Percentiles rank a stretch among this genome's conserved stretches.
Evolutionary conservation across 2,888 invertebrate genomes (phyloP).

Genomic region (Volucella inanis): DNA sequence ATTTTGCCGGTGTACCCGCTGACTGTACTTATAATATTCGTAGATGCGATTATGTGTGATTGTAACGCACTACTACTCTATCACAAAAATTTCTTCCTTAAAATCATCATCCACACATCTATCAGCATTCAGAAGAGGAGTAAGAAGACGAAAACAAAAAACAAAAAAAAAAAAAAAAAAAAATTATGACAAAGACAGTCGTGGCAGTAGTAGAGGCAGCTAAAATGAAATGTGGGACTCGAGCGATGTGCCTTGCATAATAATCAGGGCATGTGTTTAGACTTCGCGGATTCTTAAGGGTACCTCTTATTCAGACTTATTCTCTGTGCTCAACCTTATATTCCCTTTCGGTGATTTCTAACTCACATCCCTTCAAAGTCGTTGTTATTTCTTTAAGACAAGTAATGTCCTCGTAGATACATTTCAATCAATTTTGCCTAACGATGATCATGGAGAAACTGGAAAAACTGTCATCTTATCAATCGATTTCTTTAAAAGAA

Average conservation of each 20-base stretch:
- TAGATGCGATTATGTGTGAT: constrained; percentile 5
- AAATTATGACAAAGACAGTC: constrained; percentile 58
- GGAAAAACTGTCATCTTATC: no score
- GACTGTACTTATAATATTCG: constrained; percentile 25
- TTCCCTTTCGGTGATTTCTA: not conserved
- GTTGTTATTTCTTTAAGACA: not conserved
- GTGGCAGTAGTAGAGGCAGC: constrained; percentile 14
- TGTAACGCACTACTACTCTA: constrained; percentile 26
- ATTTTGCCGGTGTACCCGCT: not conserved
- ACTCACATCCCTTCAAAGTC: not conserved
- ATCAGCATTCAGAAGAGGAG: constrained; percentile 27
- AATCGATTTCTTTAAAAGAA: no score
- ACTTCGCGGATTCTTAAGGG: constrained; percentile 58
- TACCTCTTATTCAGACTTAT: constrained; percentile 20
- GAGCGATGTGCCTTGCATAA: constrained; percentile 70
- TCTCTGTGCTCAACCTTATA: constrained; percentile 2
- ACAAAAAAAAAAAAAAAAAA: constrained; percentile 22
- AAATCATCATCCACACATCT: constrained; percentile 19
- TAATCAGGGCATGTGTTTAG: constrained; percentile 73
- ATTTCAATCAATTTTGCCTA: no score
- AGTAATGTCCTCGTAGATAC: no score
- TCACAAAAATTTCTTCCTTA: not conserved
- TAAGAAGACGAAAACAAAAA: constrained; percentile 9
- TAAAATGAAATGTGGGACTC: constrained; percentile 72
- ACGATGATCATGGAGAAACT: no score